Evolutionary conservation across 2,797 vertebrate species (phyloP).

Genomic region (Sarcoramphus papa): DNA sequence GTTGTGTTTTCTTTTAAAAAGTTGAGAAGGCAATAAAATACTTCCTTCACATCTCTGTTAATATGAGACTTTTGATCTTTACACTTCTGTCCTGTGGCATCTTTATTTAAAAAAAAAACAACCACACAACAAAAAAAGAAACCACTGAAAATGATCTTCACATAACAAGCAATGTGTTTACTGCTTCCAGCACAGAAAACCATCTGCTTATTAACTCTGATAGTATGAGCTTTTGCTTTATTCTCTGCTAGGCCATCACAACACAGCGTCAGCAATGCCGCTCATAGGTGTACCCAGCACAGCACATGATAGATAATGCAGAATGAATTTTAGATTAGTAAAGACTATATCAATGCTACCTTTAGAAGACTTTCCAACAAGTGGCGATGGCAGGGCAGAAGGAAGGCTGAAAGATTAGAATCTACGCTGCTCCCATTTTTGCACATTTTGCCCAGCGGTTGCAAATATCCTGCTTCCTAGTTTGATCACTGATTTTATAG

Average conservation of each 20-base stretch:
- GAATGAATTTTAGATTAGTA: neutral
- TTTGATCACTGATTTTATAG: neutral
- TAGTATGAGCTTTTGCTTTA: constrained; percentile 6
- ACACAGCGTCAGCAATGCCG: neutral
- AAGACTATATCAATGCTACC: neutral
- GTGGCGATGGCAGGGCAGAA: neutral
- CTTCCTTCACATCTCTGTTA: constrained; percentile 8
- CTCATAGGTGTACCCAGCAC: neutral
- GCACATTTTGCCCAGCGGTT: neutral
- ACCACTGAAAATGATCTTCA: neutral
- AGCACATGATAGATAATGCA: neutral
- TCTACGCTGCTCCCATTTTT: neutral
- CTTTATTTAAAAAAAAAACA: neutral
- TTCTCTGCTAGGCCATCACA: neutral
- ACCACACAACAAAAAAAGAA: neutral
- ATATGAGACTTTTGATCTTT: constrained; percentile 36
- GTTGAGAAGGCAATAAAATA: constrained; percentile 32
- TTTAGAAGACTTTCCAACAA: neutral
- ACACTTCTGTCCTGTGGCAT: neutral
- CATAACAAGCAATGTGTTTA: constrained; percentile 4
- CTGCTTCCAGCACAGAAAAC: constrained; percentile 38
- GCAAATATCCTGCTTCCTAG: neutral
- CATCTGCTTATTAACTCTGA: constrained; percentile 5
- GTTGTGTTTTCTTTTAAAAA: neutral
- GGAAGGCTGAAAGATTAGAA: neutral